phyloP scores from a whole-genome alignment of 2,113 vertebrate genomes.

The Antennarius striatus region DNA sequence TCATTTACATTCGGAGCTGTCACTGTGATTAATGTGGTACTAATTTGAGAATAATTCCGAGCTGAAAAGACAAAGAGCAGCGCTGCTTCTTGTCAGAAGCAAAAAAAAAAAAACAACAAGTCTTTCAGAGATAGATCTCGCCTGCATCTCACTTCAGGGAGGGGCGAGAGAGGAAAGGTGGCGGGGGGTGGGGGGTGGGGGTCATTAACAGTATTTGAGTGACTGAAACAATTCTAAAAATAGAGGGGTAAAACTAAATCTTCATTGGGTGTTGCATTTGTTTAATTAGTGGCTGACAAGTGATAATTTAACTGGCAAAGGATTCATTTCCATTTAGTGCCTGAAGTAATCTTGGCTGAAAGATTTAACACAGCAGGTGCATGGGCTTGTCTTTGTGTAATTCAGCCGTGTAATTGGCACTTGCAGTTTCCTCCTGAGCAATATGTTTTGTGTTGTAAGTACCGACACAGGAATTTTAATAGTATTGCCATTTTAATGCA shows the following conservation, averaged over 20 bases:
- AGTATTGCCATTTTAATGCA: conserved; percentile 14
- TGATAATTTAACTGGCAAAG: conserved; percentile 58
- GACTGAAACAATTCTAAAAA: conserved; percentile 44
- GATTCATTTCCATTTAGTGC: conserved; percentile 43
- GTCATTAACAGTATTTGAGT: conserved; percentile 41
- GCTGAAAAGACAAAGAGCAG: conserved; percentile 55
- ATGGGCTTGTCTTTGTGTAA: conserved; percentile 33
- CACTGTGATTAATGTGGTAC: conserved; percentile 70
- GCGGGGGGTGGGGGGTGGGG: background rate
- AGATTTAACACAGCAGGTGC: conserved; percentile 55
- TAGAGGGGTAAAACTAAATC: conserved; percentile 29
- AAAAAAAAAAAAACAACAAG: conserved; percentile 53
- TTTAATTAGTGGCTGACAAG: conserved; percentile 61
- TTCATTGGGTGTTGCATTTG: conserved; percentile 28
- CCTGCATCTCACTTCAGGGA: conserved; percentile 15
- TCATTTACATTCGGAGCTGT: conserved; percentile 66
- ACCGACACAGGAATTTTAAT: conserved; percentile 16
- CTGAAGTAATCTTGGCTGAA: conserved; percentile 39
- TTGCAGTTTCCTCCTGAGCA: conserved; percentile 31
- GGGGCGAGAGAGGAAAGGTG: background rate
- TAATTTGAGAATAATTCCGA: conserved; percentile 74
- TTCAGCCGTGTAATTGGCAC: conserved; percentile 55
- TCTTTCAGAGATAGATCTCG: conserved; percentile 46
- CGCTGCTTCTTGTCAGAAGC: conserved; percentile 45
- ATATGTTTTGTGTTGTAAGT: conserved; percentile 40